These are phyloP conservation scores for Odontamblyopus rebecca DNA, from an alignment of 2,797 vertebrate species.

Conservation along the genomic window DNA sequence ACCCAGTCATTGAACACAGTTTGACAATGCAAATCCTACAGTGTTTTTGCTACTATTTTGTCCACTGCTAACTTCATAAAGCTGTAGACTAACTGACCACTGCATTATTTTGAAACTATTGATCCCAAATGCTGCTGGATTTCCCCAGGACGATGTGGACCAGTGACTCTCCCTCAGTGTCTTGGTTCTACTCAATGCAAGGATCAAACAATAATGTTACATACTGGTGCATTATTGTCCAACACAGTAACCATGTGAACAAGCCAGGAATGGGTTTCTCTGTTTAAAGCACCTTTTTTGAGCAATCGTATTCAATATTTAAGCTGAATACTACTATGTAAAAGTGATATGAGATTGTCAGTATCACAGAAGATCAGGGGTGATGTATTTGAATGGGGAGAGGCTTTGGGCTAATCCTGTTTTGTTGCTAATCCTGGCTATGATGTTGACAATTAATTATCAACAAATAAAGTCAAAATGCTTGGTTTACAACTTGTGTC, in stretches of 20 bases:
- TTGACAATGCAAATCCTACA: not conserved
- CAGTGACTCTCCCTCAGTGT: conserved; percentile 43
- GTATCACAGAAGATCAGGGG: conserved; percentile 53
- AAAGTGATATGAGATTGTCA: conserved; percentile 57
- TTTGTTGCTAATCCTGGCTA: conserved; percentile 47
- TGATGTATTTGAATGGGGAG: conserved; percentile 48
- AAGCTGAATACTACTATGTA: conserved; percentile 61
- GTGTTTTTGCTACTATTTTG: not conserved
- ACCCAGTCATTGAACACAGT: not conserved
- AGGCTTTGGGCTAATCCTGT: conserved; percentile 46
- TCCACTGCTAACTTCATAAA: not conserved
- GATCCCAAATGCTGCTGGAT: conserved; percentile 53
- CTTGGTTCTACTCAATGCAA: conserved; percentile 55
- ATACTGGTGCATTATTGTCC: conserved; percentile 43
- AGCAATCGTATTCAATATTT: conserved; percentile 61
- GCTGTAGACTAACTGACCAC: not conserved
- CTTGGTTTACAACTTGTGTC: conserved; percentile 50
- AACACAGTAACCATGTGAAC: conserved; percentile 24
- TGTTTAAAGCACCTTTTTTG: conserved; percentile 54
- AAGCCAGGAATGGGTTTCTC: conserved; percentile 42
- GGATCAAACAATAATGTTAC: conserved; percentile 54
- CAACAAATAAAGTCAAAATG: conserved; percentile 69
- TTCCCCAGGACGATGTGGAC: conserved; percentile 51
- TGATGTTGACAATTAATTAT: conserved; percentile 61
- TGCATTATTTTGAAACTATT: not conserved